A percentile compares a stretch with the other conserved stretches of the same genome.
Evolutionary conservation across 2,888 invertebrate genomes (phyloP).

Genomic region (Rhopalosiphum nymphaeae): DNA sequence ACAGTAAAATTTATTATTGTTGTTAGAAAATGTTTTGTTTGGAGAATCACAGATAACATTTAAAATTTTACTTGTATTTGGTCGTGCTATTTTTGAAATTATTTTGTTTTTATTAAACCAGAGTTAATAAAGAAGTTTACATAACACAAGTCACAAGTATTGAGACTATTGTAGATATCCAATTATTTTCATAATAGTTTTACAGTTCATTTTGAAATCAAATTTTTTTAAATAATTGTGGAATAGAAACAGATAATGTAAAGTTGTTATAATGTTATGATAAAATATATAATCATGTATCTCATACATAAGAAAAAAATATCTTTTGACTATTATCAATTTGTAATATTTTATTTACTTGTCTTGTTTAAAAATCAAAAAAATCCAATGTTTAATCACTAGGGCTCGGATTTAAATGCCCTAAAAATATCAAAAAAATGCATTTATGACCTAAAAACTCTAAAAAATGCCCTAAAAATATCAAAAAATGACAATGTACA

Average conservation of each 20-base stretch:
- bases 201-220: neutral
- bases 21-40: constrained; percentile 4
- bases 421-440: too few relatives aligned
- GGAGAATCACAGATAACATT: constrained; percentile 40
- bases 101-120: constrained; percentile 3
- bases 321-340: too few relatives aligned
- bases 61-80: constrained; percentile 14
- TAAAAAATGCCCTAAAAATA: too few relatives aligned
- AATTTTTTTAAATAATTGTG: neutral
- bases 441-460: too few relatives aligned
- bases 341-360: too few relatives aligned
- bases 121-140: neutral
- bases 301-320: too few relatives aligned
- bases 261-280: neutral
- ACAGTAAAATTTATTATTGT: constrained; percentile 21
- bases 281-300: too few relatives aligned
- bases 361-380: too few relatives aligned
- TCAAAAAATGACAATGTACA: too few relatives aligned
- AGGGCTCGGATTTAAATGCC: too few relatives aligned
- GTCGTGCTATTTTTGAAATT: neutral
- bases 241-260: constrained; percentile 32
- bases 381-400: too few relatives aligned
- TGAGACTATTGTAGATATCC: neutral
- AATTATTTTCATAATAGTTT: neutral
- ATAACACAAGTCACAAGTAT: neutral